Conservation (phyloP, 2,113 vertebrate genomes). For the Mastomys coucha region DNA sequence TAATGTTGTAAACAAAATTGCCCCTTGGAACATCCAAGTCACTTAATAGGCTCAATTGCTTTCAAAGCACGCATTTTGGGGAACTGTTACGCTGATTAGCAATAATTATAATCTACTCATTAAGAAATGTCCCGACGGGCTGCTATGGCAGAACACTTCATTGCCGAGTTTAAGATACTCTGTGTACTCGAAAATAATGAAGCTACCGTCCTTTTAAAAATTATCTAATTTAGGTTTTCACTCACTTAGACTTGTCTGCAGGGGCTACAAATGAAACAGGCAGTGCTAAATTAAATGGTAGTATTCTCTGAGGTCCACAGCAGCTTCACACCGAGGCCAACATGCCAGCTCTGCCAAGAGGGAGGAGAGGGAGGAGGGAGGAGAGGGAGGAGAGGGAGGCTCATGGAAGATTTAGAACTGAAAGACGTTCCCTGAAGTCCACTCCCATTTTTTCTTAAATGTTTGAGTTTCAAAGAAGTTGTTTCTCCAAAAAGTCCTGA, state of each 20-base stretch:
- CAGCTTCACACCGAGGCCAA: neutral
- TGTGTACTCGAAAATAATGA: conserved; percentile 80
- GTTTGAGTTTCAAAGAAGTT: conserved; percentile 22
- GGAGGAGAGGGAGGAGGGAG: neutral
- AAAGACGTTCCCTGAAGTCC: neutral
- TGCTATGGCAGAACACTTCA: conserved; percentile 65
- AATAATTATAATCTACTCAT: conserved; percentile 77
- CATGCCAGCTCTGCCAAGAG: neutral
- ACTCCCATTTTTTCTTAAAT: neutral
- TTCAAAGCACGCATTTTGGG: conserved; percentile 43
- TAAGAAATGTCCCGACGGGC: conserved; percentile 65
- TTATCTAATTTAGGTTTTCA: conserved; percentile 77
- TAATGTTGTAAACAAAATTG: conserved; percentile 68
- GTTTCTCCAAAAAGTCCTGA: conserved; percentile 45
- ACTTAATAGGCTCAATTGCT: conserved; percentile 69
- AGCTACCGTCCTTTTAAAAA: conserved; percentile 76
- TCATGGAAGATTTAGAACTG: neutral
- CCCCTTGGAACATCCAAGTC: conserved; percentile 63
- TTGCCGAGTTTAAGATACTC: conserved; percentile 61
- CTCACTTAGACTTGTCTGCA: conserved; percentile 55
- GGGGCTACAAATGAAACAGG: neutral
- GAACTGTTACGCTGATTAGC: conserved; percentile 74
- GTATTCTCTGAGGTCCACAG: conserved; percentile 2
- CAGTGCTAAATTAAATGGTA: conserved; percentile 9
- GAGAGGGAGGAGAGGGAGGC: neutral